Base-by-base conservation (phyloP, 2,888 invertebrate genomes). In the Cheilosia scutellata region DNA sequence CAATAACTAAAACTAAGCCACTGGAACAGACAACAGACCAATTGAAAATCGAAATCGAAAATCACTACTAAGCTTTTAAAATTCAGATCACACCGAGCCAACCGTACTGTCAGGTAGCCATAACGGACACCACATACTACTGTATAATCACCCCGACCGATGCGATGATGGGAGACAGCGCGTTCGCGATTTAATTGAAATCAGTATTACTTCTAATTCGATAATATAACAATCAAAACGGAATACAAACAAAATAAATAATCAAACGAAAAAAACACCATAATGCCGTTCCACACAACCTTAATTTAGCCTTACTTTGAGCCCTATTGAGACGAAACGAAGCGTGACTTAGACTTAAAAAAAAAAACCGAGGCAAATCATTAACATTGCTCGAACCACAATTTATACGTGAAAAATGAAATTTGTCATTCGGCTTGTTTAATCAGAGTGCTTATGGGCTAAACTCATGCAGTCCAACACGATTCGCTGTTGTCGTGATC, bases 371-470 rank as follows among this genome's bases (percentile, higher is more conserved):
- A 57, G 72, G 75, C 53, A 68, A 70, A 29, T 33, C 58, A 80
- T 71, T 68, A 68, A 76, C 70, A 72, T 80, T 62, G 60, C 76
- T 86, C 76, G 33, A 76, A 51, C 62, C 57, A 57, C 76, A 66
- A 80, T 62, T 57, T 76, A 55, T 62, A 76, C 53, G 86, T 80
- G 86, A 76, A 80, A 66, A 86, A 76, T 79, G 70, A 66, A 60
- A 60, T 62, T 71, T 79, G 71, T 72, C 63, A 33, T 37, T 66
- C 62, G 80, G 62, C 68, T 76, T 65, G 66, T 62, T 76, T 80
- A 86, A 71, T 70, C 79, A 33, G 31, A 37, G 37, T 37, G 37
- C 11, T 37, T 37, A 37, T 55, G 75, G 82, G 77, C 40, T 65
- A 49, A 68, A 71, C 71, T 66, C 47, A 49, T 40, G 68, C 62